These are phyloP conservation scores for Carettochelys insculpta DNA, from an alignment of 2,113 vertebrate genomes.

Conservation along the genomic window DNA sequence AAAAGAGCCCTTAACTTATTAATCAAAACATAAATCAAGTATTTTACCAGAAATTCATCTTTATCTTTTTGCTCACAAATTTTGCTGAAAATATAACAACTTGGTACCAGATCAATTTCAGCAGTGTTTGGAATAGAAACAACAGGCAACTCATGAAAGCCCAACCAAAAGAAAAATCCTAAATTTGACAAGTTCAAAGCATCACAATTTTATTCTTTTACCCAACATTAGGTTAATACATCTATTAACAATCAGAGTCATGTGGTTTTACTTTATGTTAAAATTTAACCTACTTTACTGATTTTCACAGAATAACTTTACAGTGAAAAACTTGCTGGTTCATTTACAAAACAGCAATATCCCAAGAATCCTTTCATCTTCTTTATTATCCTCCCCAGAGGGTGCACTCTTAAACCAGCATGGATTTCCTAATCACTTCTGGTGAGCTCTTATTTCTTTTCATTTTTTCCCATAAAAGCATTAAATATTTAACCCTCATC, in stretches of 20 bases:
- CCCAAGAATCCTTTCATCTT: not conserved
- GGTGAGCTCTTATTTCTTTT: not conserved
- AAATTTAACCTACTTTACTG: not conserved
- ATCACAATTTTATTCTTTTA: not conserved
- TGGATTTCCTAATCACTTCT: not conserved
- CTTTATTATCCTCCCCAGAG: not conserved
- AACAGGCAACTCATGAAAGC: not conserved
- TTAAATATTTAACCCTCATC: not conserved
- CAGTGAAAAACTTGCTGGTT: not conserved
- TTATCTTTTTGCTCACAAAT: not conserved
- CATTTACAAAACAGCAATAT: not conserved
- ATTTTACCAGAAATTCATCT: not conserved
- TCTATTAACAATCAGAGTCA: not conserved
- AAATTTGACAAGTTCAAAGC: not conserved
- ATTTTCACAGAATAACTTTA: not conserved
- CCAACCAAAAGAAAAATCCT: not conserved
- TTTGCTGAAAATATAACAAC: not conserved
- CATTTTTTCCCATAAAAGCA: not conserved
- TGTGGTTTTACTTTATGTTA: not conserved
- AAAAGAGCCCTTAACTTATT: not conserved
- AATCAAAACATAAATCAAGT: not conserved
- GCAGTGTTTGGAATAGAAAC: not conserved
- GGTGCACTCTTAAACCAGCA: not conserved
- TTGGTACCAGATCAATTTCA: not conserved
- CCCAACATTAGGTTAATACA: not conserved